Evolutionary conservation across 1,140 invertebrate genomes (phyloP), one percentile per base, ranked within the genome.

Genomic region (Eueides isabella): DNA sequence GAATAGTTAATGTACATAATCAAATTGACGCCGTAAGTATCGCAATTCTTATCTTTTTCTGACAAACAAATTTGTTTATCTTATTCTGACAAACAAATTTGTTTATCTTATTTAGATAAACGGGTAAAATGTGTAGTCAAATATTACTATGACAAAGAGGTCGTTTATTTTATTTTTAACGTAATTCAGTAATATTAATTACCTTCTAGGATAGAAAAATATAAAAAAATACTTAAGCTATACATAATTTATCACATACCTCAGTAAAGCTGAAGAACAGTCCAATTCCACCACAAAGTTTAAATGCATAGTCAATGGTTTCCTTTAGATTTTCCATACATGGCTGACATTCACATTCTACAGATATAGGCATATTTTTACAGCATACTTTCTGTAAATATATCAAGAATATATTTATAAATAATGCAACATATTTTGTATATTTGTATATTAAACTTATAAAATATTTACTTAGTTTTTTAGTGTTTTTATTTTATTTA

Each of bases 231-330:
- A n/a, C n/a, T n/a, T n/a, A n/a, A n/a, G n/a, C n/a, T n/a, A n/a
- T 33, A 33, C 7, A 33, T 33, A 19, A 48, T 1, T 48, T 48
- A 19, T 48, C 41, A 48, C 41, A 94, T 95, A 99, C 98, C 97
- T 99, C 98, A 65, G 98, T 98, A 89, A 99, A 99, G 86, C 98
- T 99, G 94, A 99, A 99, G 93, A 99, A 98, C 31, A 99, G 93
- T 74, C 98, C 98, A 82, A 99, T 96, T 67, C 97, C 97, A 67
- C 98, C 98, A 84, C 97, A 97, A 5, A 97, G 93, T 90, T 97
- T 97, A 82, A 99, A 98, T n/a, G 97, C 97, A 86, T 96, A 96
- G 82, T 97, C 95, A 79, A 99, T 98, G 4, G 96, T 96, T 26
- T 95, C 95, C 81, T 97, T 95, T 19, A 99, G 91, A 85, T 96